Conservation (phyloP, 2,113 vertebrate genomes). For the Hucho hucho region DNA sequence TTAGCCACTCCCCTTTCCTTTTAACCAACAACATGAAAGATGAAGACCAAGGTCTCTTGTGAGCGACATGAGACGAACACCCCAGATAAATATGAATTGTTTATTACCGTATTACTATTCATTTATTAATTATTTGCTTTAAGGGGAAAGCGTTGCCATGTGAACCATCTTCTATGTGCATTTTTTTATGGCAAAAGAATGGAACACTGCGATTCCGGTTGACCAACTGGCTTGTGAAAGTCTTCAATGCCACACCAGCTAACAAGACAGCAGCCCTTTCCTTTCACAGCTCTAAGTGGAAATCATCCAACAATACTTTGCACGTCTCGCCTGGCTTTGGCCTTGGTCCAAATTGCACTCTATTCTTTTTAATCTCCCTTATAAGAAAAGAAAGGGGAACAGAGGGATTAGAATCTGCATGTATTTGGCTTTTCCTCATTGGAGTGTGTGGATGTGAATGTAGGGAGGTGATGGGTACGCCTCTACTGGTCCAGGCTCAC, state of each 20-base stretch:
- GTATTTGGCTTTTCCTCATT: conserved; percentile 69
- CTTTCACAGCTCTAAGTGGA: conserved; percentile 72
- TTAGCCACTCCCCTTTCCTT: conserved; percentile 66
- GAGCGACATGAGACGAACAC: conserved; percentile 57
- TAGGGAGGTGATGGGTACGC: conserved; percentile 71
- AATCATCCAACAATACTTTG: conserved; percentile 75
- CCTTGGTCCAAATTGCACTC: conserved; percentile 68
- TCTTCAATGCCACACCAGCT: conserved; percentile 72
- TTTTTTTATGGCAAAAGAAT: conserved; percentile 51
- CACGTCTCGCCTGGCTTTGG: conserved; percentile 68
- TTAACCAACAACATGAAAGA: conserved; percentile 72
- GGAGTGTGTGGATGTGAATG: conserved; percentile 70
- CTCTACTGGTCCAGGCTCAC: conserved; percentile 50
- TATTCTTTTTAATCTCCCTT: conserved; percentile 47
- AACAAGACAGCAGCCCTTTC: conserved; percentile 75
- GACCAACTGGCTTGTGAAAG: conserved; percentile 76
- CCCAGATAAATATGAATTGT: conserved; percentile 58
- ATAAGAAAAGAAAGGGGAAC: conserved; percentile 54
- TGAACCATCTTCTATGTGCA: conserved; percentile 62
- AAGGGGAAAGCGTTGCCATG: conserved; percentile 36
- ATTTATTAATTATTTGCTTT: conserved; percentile 61
- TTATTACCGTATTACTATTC: conserved; percentile 54
- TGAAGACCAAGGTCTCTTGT: conserved; percentile 46
- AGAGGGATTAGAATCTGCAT: conserved; percentile 69
- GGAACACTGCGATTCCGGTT: conserved; percentile 67